These are phyloP conservation scores for Uria lomvia DNA, from an alignment of 2,113 vertebrate genomes.

Conservation along the genomic window DNA sequence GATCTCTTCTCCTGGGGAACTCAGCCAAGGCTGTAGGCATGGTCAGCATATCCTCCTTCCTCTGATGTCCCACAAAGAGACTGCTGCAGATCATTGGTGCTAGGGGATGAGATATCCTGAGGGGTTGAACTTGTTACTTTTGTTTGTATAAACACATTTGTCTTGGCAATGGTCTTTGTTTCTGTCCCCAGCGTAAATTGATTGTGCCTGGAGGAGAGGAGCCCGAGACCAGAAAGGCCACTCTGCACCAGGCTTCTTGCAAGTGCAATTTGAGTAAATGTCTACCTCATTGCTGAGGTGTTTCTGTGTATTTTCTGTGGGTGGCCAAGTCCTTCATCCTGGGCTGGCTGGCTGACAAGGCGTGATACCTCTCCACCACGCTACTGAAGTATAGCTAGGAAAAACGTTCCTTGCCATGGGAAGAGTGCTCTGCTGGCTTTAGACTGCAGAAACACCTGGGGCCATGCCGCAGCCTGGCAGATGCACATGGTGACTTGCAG, in stretches of 20 bases:
- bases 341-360: background rate
- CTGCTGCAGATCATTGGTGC: background rate
- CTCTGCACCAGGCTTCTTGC: background rate
- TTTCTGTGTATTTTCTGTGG: background rate
- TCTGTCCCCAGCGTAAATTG: background rate
- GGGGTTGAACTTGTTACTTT: background rate
- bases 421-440: background rate
- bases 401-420: background rate
- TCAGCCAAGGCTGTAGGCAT: background rate
- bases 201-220: background rate
- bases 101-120: background rate
- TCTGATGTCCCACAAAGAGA: background rate
- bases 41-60: background rate
- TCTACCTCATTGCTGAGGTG: background rate
- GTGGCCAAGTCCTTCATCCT: background rate
- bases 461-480: background rate
- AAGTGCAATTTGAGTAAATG: background rate
- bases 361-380: background rate
- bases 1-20: background rate
- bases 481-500: background rate
- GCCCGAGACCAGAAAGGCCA: background rate
- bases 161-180: background rate
- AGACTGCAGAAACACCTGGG: background rate
- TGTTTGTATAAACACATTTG: background rate
- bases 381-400: background rate